Evolutionary conservation across 2,113 vertebrate genomes (phyloP).

Genomic region (Channa maculata): DNA sequence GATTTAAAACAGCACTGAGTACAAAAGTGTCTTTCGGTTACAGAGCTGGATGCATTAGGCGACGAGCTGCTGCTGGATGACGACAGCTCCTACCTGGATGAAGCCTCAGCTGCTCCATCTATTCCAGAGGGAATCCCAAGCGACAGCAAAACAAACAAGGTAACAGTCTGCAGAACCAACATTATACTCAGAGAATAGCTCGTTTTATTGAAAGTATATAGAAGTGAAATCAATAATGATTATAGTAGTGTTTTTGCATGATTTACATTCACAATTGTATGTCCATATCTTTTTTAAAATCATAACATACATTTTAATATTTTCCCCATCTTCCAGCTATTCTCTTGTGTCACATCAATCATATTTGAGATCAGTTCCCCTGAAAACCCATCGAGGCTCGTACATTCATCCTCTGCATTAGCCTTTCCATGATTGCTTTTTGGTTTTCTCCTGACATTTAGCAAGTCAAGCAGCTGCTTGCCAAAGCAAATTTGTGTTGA

Average conservation of each 20-base stretch:
- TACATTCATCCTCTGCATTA: too few species aligned
- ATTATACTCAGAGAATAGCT: not conserved
- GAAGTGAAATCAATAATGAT: not conserved
- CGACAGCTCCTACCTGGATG: constrained; percentile 95
- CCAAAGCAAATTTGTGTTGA: too few species aligned
- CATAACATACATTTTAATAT: not conserved
- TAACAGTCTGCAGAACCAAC: constrained; percentile 47
- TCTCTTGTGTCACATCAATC: too few species aligned
- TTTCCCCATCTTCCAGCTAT: not conserved
- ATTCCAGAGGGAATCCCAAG: constrained; percentile 94
- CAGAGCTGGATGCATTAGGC: constrained; percentile 95
- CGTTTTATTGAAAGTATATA: not conserved
- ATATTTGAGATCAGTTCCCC: too few species aligned
- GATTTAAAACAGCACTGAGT: not conserved
- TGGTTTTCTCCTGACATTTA: too few species aligned
- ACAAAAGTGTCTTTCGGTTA: constrained; percentile 29
- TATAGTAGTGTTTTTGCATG: not conserved
- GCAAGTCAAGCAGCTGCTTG: too few species aligned
- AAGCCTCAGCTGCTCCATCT: constrained; percentile 91
- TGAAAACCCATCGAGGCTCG: too few species aligned
- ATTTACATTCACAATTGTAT: not conserved
- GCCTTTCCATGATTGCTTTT: too few species aligned
- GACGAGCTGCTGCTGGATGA: constrained; percentile 96
- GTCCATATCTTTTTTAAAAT: not conserved
- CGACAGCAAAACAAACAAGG: constrained; percentile 94